Percentiles rank a stretch among this genome's conserved stretches.
phyloP scores from a whole-genome alignment of 2,888 invertebrate species.

The Agrotis segetum region DNA sequence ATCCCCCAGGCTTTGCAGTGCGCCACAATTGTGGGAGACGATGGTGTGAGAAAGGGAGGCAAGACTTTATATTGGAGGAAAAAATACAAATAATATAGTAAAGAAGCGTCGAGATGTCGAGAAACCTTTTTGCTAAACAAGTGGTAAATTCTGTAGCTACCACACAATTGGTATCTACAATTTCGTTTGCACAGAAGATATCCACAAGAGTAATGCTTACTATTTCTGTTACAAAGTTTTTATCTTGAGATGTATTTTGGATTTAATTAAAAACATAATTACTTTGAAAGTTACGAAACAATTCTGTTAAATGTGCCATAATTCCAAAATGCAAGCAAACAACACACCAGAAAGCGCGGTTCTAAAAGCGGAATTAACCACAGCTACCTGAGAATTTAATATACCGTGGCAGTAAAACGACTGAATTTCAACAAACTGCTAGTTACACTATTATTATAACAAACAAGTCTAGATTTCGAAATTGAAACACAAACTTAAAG shows the following conservation, averaged over 20 bases:
- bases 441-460: constrained; percentile 11
- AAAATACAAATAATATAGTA: not conserved
- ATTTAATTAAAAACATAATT: no score
- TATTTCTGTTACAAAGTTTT: not conserved
- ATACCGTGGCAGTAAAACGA: not conserved
- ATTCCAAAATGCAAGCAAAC: constrained; percentile 3
- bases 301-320: not conserved
- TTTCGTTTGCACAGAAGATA: no score
- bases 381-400: constrained; percentile 18
- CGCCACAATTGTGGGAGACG: constrained; percentile 50
- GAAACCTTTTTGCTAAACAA: not conserved
- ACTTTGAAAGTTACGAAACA: not conserved
- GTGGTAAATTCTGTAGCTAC: no score
- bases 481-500: constrained; percentile 46
- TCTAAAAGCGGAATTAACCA: constrained; percentile 7
- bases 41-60: constrained; percentile 15
- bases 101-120: not conserved
- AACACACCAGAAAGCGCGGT: not conserved
- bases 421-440: constrained; percentile 3
- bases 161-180: no score
- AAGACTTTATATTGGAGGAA: not conserved
- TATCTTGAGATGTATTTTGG: not conserved
- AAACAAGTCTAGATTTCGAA: constrained; percentile 32
- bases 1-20: constrained; percentile 64
- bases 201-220: not conserved